A percentile compares a stretch with the other conserved stretches of the same genome.
These are phyloP conservation scores for Anomalospiza imberbis DNA, from an alignment of 2,797 vertebrate species.

Conservation along the genomic window DNA sequence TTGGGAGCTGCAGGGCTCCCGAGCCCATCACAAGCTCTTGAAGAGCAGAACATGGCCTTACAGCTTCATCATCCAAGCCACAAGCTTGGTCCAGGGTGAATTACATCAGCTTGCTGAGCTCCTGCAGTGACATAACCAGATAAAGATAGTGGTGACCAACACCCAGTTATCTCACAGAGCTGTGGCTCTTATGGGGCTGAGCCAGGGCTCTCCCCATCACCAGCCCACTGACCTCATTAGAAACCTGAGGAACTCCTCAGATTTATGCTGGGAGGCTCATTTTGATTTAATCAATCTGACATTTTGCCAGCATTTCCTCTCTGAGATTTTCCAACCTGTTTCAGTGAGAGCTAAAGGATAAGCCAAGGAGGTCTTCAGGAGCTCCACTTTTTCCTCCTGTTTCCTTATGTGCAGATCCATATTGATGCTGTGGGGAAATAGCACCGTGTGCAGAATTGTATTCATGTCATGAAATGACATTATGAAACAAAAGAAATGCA, in stretches of 20 bases:
- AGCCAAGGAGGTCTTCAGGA: not conserved
- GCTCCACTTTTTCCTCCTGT: not conserved
- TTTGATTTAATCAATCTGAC: constrained; percentile 2
- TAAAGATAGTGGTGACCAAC: not conserved
- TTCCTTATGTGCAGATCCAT: not conserved
- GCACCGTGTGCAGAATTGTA: not conserved
- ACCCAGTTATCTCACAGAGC: not conserved
- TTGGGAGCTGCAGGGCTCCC: not conserved
- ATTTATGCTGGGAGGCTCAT: not conserved
- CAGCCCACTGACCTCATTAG: constrained; percentile 25
- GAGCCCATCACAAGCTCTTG: not conserved
- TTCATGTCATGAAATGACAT: no score
- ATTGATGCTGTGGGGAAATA: not conserved
- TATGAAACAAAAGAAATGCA: not conserved
- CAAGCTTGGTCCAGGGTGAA: not conserved
- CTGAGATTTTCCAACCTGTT: not conserved
- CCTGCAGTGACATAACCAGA: not conserved
- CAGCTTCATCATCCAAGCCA: not conserved
- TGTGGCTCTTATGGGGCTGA: not conserved
- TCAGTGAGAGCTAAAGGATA: not conserved
- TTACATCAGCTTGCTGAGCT: not conserved
- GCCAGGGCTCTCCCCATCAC: not conserved
- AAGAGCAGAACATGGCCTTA: not conserved
- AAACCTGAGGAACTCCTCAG: not conserved
- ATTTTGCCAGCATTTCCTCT: not conserved